Conservation (phyloP, 1,140 invertebrate species). For the Drosophila seguyi region DNA sequence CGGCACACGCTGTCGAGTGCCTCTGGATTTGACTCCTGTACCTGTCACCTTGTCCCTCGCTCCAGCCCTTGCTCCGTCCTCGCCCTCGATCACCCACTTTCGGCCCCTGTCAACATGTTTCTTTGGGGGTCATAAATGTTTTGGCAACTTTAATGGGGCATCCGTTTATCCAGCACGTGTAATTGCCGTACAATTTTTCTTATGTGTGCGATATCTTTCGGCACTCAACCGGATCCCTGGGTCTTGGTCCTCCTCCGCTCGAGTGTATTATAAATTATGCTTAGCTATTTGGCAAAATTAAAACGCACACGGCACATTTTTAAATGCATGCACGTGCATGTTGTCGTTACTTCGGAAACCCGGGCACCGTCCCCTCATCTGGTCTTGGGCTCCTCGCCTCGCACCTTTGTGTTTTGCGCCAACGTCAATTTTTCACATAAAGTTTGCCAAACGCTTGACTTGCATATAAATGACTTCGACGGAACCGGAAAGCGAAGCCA, state of each 20-base stretch:
- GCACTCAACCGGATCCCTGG: conserved; percentile 27
- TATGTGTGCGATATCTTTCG: conserved; percentile 49
- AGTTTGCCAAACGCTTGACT: conserved; percentile 82
- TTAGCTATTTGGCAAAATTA: conserved; percentile 79
- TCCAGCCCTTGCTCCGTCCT: background rate
- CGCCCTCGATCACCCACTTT: background rate
- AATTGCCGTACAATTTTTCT: conserved; percentile 62
- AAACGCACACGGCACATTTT: conserved; percentile 75
- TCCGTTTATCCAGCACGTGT: conserved; percentile 70
- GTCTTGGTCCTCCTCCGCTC: background rate
- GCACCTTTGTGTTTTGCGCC: conserved; percentile 52
- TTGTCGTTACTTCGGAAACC: conserved; percentile 43
- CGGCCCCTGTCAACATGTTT: conserved; percentile 58
- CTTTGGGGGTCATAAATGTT: conserved; percentile 75
- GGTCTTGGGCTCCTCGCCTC: conserved; percentile 5
- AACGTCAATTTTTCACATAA: conserved; percentile 83
- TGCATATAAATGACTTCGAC: conserved; percentile 81
- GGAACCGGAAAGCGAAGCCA: conserved; percentile 40
- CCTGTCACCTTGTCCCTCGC: conserved; percentile 35
- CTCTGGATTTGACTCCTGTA: conserved; percentile 45
- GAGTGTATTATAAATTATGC: conserved; percentile 77
- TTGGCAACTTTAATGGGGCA: conserved; percentile 64
- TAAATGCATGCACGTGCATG: conserved; percentile 80
- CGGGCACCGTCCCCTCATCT: background rate
- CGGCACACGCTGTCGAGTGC: conserved; percentile 59